Percentiles rank a stretch among this genome's conserved stretches.
These are phyloP conservation scores for Rhysida immarginata DNA, from an alignment of 1,140 invertebrate species.

Conservation along the genomic window DNA sequence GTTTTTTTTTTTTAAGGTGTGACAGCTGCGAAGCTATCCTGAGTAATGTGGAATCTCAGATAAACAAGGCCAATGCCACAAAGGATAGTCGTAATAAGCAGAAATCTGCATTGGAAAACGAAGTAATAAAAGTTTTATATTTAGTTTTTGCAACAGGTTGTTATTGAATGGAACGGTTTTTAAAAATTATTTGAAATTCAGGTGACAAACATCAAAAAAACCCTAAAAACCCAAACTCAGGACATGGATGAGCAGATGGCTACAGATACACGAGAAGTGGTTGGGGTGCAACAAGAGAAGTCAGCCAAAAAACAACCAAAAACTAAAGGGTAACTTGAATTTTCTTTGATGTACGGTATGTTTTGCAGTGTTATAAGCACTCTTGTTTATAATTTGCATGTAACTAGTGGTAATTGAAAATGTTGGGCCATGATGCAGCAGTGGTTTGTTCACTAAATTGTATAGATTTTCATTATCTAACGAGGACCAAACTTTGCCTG, in stretches of 20 bases:
- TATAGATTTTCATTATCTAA: too few relatives aligned
- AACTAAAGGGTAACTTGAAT: slow-evolving; percentile 24
- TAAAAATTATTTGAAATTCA: slow-evolving; percentile 28
- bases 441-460: too few relatives aligned
- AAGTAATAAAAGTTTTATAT: slow-evolving; percentile 50
- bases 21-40: slow-evolving; percentile 78
- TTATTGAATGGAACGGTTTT: too few relatives aligned
- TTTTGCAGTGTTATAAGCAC: too few relatives aligned
- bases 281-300: slow-evolving; percentile 30
- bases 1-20: slow-evolving; percentile 34
- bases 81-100: slow-evolving; percentile 65
- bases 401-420: too few relatives aligned
- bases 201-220: slow-evolving; percentile 65
- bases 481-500: too few relatives aligned
- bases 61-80: slow-evolving; percentile 64
- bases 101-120: slow-evolving; percentile 66
- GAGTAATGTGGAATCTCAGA: slow-evolving; percentile 74
- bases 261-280: slow-evolving; percentile 37
- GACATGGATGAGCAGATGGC: slow-evolving; percentile 44
- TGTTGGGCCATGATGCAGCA: too few relatives aligned
- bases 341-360: too few relatives aligned
- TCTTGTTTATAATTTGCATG: too few relatives aligned
- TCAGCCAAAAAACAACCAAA: slow-evolving; percentile 33
- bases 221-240: slow-evolving; percentile 54
- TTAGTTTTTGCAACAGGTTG: too few relatives aligned